Base-by-base conservation (phyloP, 2,113 vertebrate species). In the Tautogolabrus adspersus region DNA sequence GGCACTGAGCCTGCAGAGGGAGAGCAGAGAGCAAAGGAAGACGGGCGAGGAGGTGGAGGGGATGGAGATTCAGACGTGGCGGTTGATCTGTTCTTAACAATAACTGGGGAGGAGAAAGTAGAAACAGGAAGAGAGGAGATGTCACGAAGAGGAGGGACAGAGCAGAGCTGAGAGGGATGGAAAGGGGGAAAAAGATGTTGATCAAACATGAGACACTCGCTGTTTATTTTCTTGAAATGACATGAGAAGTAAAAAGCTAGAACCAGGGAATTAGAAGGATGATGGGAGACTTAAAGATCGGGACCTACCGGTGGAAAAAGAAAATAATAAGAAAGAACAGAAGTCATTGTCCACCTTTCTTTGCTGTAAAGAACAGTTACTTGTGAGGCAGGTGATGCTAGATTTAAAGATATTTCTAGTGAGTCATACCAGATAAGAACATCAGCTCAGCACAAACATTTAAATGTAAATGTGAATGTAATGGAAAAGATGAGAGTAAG, bases 401-500 rank as follows among this genome's bases (percentile, higher is more conserved):
- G 21, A 66, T 75, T 55, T 61, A 42, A 51, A 30, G 63, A 78
- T 49, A 26, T 66, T 54, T 64, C 49, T 5, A 22, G 54, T 65
- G 22, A 73, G 61, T 18, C 78, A 26, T 47, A 19, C 58, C 42
- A 42, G 60, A 85, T 63, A 19, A 75, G 77, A 82, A 75, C 74
- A 85, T 81, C 72, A 81, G 80, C 77, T 83, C 75, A 60, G 44
- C 42, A 79, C 42, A 67, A 75, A 73, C 72, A 79, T 74, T 23
- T 60, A 76, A 68, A 86, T 84, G 75, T 58, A 86, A 89, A 90
- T 82, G 79, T 30, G 26, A 71, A 37, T 15, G 82, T 82, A 74
- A 76, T 69, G 60, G 70, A 61, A 82, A 72, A 64, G 73, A 82
- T 46, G 37, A 84, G 78, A 88, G 73, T 77, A 69, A 70, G 66